A percentile compares a stretch with the other conserved stretches of the same genome.
phyloP scores from a whole-genome alignment of 2,113 vertebrate genomes.

The Clarias macrocephalus region DNA sequence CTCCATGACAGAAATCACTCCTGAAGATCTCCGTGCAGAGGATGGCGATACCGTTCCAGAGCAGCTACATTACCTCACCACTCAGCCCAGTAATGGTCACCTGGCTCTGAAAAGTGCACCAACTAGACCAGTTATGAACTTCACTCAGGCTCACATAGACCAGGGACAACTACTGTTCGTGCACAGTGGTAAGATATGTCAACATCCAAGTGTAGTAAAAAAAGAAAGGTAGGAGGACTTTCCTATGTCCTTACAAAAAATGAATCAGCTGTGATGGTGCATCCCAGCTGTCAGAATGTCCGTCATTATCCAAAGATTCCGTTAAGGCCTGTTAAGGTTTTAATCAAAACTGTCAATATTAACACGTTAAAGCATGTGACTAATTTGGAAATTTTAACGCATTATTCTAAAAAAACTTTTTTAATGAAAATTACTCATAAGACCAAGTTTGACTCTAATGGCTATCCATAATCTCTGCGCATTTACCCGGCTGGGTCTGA shows the following conservation, averaged over 20 bases:
- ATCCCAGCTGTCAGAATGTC: neutral
- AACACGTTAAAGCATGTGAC: too few relatives aligned
- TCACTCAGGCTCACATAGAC: constrained; percentile 83
- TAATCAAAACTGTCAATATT: neutral
- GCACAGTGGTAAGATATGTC: constrained; percentile 76
- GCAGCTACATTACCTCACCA: constrained; percentile 79
- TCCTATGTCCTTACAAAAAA: neutral
- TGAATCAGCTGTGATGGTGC: neutral
- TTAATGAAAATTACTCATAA: too few relatives aligned
- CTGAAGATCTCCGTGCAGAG: constrained; percentile 74
- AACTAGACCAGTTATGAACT: constrained; percentile 77
- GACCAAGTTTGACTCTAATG: too few relatives aligned
- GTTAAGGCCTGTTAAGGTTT: neutral
- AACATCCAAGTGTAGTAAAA: neutral
- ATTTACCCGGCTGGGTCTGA: too few relatives aligned
- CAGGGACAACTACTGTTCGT: constrained; percentile 82
- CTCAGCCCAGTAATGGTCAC: constrained; percentile 83
- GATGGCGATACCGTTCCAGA: constrained; percentile 77
- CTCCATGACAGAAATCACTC: constrained; percentile 82
- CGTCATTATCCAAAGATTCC: neutral
- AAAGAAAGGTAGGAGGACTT: neutral
- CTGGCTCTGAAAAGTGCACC: constrained; percentile 81
- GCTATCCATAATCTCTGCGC: too few relatives aligned
- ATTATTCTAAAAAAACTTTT: too few relatives aligned
- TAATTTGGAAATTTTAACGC: too few relatives aligned